Percentiles rank a stretch among this genome's conserved stretches.
These are phyloP conservation scores for Chloroceryle inda DNA, from an alignment of 2,797 vertebrate genomes.

Conservation along the genomic window DNA sequence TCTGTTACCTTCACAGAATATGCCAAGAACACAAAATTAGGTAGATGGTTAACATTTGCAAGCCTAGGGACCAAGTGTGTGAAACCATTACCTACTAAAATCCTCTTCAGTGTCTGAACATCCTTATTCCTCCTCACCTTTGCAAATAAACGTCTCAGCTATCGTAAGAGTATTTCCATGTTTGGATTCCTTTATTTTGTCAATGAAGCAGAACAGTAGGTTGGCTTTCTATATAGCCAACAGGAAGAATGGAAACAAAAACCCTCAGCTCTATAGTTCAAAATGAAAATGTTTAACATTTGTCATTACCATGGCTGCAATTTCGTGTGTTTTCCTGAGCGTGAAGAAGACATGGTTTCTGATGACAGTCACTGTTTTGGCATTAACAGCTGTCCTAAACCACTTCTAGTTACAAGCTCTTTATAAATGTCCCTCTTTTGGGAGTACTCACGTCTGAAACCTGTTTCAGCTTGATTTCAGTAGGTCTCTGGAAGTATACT, in stretches of 20 bases:
- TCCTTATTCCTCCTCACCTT: not conserved
- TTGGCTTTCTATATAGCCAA: not conserved
- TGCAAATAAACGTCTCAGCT: not conserved
- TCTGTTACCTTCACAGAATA: not conserved
- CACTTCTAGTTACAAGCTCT: constrained; percentile 32
- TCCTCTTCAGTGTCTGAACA: not conserved
- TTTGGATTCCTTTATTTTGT: not conserved
- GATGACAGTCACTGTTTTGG: not conserved
- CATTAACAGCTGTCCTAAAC: constrained; percentile 51
- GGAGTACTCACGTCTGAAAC: not conserved
- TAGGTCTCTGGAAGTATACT: not conserved
- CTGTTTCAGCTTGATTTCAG: not conserved
- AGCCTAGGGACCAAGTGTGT: accelerated
- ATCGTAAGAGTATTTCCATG: not conserved
- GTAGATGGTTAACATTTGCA: not conserved
- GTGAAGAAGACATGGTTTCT: not conserved
- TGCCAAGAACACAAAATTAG: not conserved
- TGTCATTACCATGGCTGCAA: not conserved
- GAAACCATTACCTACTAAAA: not conserved
- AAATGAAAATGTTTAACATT: not conserved
- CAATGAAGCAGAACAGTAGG: not conserved
- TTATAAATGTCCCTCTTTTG: constrained; percentile 1
- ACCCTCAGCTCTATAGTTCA: not conserved
- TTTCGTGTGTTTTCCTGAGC: not conserved
- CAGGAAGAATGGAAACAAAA: not conserved